phyloP scores from a whole-genome alignment of 2,888 invertebrate species.

The Seira sanloemensis region DNA sequence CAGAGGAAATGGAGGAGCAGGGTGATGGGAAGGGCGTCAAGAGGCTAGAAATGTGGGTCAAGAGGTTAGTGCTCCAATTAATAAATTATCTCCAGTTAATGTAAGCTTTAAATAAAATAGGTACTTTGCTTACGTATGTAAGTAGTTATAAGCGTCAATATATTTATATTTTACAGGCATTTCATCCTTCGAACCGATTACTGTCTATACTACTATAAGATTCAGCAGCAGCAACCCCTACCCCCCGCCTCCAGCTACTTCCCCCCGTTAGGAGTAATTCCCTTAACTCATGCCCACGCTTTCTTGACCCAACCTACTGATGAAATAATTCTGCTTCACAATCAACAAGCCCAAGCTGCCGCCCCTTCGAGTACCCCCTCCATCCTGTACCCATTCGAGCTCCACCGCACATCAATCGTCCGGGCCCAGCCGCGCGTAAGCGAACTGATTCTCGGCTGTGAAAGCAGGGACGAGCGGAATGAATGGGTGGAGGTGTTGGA shows the following conservation, averaged over 20 bases:
- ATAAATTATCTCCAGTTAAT: constrained; percentile 1
- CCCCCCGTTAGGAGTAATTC: constrained; percentile 64
- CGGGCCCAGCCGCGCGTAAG: constrained; percentile 18
- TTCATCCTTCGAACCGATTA: constrained; percentile 93
- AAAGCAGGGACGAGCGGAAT: constrained; percentile 44
- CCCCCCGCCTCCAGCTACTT: constrained; percentile 41
- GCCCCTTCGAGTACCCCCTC: constrained; percentile 27
- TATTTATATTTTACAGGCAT: constrained; percentile 80
- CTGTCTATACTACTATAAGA: constrained; percentile 96
- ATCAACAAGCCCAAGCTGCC: background rate
- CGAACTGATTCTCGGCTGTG: constrained; percentile 41
- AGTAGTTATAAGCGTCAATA: no score
- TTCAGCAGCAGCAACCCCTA: constrained; percentile 76
- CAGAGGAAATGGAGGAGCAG: constrained; percentile 74
- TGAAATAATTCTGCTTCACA: constrained; percentile 39
- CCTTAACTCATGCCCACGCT: constrained; percentile 54
- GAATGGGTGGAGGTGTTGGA: constrained; percentile 76
- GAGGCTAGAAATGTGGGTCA: constrained; percentile 61
- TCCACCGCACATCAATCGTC: constrained; percentile 26
- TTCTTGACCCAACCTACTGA: constrained; percentile 41
- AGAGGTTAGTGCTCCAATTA: constrained; percentile 48
- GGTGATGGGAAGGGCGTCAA: constrained; percentile 24
- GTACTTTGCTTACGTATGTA: no score
- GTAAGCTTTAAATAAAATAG: background rate
- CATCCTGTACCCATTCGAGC: constrained; percentile 34